These are phyloP conservation scores for Lucilia cuprina DNA, from an alignment of 1,140 invertebrate species.

Conservation along the genomic window DNA sequence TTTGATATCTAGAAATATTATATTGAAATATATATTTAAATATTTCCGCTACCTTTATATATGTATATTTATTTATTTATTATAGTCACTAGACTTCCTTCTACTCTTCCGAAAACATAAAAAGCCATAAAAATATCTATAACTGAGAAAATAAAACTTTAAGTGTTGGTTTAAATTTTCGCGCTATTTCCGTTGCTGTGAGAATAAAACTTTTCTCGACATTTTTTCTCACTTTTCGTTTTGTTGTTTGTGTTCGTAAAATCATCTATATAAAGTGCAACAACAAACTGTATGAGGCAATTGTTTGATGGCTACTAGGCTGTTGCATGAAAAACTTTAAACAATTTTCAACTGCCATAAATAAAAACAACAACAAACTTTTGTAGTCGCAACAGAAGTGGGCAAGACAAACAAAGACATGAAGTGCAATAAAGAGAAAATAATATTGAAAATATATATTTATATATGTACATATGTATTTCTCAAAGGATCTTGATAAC, in stretches of 20 bases:
- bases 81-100: neutral
- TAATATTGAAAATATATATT: too few relatives aligned
- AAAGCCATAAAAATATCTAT: neutral
- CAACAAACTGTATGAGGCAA: neutral
- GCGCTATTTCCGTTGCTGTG: conserved; percentile 8
- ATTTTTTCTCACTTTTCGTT: too few relatives aligned
- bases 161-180: conserved; percentile 15
- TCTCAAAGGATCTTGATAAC: too few relatives aligned
- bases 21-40: neutral
- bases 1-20: too few relatives aligned
- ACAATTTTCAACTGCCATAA: neutral
- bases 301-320: neutral
- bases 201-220: neutral
- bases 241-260: neutral
- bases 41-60: neutral
- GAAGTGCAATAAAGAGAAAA: neutral
- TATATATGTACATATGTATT: too few relatives aligned
- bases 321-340: neutral
- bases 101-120: neutral
- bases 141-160: neutral
- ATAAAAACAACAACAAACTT: neutral
- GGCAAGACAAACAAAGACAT: too few relatives aligned
- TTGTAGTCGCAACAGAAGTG: neutral
- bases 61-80: neutral
- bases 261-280: neutral